Evolutionary conservation across 1,140 invertebrate genomes (phyloP), one percentile per base, ranked within the genome.

Genomic region (Drosophila eugracilis): DNA sequence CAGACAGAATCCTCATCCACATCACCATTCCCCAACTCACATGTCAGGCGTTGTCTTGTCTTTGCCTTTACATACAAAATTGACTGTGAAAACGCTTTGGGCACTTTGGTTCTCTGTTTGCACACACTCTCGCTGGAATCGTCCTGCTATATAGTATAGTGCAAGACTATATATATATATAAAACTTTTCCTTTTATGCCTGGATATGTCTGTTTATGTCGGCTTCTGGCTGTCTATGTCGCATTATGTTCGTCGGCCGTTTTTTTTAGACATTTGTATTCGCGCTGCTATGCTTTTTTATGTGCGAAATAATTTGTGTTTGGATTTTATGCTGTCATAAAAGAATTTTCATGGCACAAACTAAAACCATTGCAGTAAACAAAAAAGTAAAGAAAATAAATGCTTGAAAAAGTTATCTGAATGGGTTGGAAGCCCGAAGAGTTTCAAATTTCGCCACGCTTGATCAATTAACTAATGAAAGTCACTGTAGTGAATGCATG

Each of bases 81-180:
- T 85, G 83, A 85, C 81, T 85, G 83, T 81, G 81, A 85, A 85
- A 85, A 86, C 63, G 81, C 81, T 85, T 85, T 88, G 77, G 83
- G 81, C 77, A 70, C 75, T 88, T 75, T 85, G 73, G 49, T 69
- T 71, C 59, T 72, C 58, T 70, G 63, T 78, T 86, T 80, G 60
- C 65, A 72, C 45, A 73, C 70, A 73, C 69, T 39, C 70, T 48
- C 59, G 44, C 59, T 45, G 32, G 60, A 47, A 65, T 65, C 60
- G 60, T 62, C 60, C 60, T 65, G 28, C 37, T 12, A 39, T 26
- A 52, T 21, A 39, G 21, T 26, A 10, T 53, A 58, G 54, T 48
- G 42, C 19, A 26, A 10, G 28, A 47, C 52, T 39, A 24, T 14
- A 42, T 22, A 9, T 4, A 14, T 9, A 14, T 42, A 12, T 4